phyloP scores from a whole-genome alignment of 2,888 invertebrate species.

The Brachyptera risi region DNA sequence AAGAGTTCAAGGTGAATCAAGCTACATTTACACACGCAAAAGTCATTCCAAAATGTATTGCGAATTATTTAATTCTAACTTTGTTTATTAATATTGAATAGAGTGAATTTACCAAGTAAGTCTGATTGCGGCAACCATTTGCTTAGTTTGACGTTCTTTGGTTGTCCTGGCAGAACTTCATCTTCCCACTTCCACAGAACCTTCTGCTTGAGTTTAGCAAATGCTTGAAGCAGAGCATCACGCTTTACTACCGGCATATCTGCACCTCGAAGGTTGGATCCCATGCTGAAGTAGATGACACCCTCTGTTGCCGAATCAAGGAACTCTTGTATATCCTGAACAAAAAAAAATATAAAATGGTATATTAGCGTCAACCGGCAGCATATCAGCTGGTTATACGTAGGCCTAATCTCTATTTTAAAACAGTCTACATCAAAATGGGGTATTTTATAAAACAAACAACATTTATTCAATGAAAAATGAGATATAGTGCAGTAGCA shows the following conservation, averaged over 20 bases:
- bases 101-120: slow-evolving; percentile 46
- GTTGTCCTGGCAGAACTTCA: slow-evolving; percentile 35
- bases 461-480: too few relatives aligned
- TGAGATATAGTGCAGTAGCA: too few relatives aligned
- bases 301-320: slow-evolving; percentile 35
- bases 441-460: too few relatives aligned
- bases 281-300: slow-evolving; percentile 38
- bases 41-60: neutral
- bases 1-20: too few relatives aligned
- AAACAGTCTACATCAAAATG: too few relatives aligned
- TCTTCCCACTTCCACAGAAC: slow-evolving; percentile 39
- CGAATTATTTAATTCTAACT: too few relatives aligned
- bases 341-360: neutral
- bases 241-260: slow-evolving; percentile 33
- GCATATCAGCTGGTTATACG: too few relatives aligned
- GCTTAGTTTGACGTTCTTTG: slow-evolving; percentile 38
- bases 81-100: too few relatives aligned
- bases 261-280: slow-evolving; percentile 35
- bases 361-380: too few relatives aligned
- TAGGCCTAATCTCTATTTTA: too few relatives aligned
- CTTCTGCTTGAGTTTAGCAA: slow-evolving; percentile 37
- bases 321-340: slow-evolving; percentile 38
- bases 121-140: slow-evolving; percentile 41
- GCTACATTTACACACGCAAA: too few relatives aligned
- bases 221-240: slow-evolving; percentile 36